Percentiles rank a stretch among this genome's conserved stretches.
These are phyloP conservation scores for Lithophane socia DNA, from an alignment of 2,888 invertebrate species.

Conservation along the genomic window DNA sequence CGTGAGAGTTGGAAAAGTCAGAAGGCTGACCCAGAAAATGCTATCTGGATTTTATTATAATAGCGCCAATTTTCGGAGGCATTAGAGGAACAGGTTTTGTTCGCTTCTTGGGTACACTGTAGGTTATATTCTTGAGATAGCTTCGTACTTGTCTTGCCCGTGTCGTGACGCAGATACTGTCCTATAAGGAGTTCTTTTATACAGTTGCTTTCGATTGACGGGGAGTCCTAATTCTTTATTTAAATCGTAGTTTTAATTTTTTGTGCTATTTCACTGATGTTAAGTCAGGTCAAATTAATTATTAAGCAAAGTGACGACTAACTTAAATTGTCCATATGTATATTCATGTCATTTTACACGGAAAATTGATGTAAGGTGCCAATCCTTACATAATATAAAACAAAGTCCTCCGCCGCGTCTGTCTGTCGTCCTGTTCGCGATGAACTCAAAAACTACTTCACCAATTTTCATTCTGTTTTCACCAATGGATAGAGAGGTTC, in stretches of 20 bases:
- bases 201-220: background rate
- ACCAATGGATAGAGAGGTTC: no score
- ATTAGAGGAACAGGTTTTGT: conserved; percentile 23
- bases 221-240: background rate
- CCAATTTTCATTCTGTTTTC: no score
- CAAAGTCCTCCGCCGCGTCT: no score
- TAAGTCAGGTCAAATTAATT: background rate
- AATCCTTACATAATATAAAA: background rate
- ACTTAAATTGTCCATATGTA: background rate
- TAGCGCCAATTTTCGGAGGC: conserved; percentile 15
- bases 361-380: background rate
- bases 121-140: conserved; percentile 28
- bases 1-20: conserved; percentile 29
- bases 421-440: no score
- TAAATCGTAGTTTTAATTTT: background rate
- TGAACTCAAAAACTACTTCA: no score
- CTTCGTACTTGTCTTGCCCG: conserved; percentile 39
- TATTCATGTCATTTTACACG: background rate
- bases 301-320: background rate
- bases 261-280: background rate
- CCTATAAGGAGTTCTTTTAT: conserved; percentile 55
- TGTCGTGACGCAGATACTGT: conserved; percentile 58
- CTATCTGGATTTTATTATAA: conserved; percentile 32
- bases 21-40: conserved; percentile 24
- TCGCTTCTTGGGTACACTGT: conserved; percentile 7